Conservation (phyloP, 2,113 vertebrate genomes). For the Dasyprocta punctata region DNA sequence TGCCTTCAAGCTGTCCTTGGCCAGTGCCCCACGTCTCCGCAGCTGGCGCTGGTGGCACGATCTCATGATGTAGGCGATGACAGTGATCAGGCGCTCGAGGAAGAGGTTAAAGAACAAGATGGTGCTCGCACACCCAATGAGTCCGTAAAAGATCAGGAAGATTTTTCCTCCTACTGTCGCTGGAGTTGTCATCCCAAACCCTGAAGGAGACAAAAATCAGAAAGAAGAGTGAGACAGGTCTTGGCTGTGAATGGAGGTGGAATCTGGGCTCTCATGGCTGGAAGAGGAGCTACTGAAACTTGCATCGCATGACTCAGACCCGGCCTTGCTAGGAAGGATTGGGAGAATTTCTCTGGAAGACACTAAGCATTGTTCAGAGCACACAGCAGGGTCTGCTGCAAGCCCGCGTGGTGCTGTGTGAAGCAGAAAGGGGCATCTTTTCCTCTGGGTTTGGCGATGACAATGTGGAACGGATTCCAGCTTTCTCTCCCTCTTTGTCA, state of each 20-base stretch:
- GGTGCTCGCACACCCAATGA: slow-evolving; percentile 95
- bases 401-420: background rate
- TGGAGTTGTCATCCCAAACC: slow-evolving; percentile 98
- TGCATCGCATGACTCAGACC: background rate
- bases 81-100: slow-evolving; percentile 96
- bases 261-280: background rate
- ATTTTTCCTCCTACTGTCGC: slow-evolving; percentile 94
- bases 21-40: slow-evolving; percentile 86
- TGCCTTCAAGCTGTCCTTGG: slow-evolving; percentile 79
- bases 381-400: background rate
- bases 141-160: slow-evolving; percentile 97
- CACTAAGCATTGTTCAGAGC: background rate
- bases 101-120: slow-evolving; percentile 99
- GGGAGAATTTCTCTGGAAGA: background rate
- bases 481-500: background rate
- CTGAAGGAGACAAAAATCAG: slow-evolving; percentile 86
- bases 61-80: slow-evolving; percentile 93
- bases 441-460: background rate
- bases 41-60: slow-evolving; percentile 91
- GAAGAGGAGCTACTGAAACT: background rate
- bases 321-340: background rate
- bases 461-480: background rate
- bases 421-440: background rate
- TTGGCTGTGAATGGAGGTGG: background rate
- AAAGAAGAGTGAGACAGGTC: slow-evolving; percentile 59